Conservation (phyloP, 2,797 vertebrate species). For the Galago senegalensis region DNA sequence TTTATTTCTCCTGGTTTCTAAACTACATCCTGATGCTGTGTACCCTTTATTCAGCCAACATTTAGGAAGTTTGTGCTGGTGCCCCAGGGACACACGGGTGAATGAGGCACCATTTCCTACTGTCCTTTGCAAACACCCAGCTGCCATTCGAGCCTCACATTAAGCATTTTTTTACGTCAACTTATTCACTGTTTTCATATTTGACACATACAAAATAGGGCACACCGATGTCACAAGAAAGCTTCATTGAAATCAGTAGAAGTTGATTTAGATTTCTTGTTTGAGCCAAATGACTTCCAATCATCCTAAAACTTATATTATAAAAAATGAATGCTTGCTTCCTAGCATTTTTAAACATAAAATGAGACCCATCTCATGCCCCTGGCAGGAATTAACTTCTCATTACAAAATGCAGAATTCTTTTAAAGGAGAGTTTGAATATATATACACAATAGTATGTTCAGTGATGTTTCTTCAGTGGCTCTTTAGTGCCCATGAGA, state of each 20-base stretch:
- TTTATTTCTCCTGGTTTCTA: too few relatives aligned
- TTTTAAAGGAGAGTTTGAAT: background rate
- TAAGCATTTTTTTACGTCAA: conserved; percentile 6
- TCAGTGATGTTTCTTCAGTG: accelerated
- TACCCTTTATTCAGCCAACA: background rate
- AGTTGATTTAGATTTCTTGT: background rate
- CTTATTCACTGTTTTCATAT: conserved; percentile 16
- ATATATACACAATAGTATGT: background rate
- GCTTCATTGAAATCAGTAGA: background rate
- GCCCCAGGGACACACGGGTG: background rate
- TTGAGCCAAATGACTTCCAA: background rate
- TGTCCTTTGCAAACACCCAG: accelerated
- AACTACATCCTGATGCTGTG: accelerated
- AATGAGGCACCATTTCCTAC: accelerated
- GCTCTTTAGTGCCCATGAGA: background rate
- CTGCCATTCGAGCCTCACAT: accelerated
- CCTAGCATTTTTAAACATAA: background rate
- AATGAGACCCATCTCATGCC: background rate
- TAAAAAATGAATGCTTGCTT: background rate
- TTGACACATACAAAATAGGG: background rate
- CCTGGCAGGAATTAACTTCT: background rate
- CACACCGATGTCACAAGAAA: background rate
- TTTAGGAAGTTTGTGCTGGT: accelerated
- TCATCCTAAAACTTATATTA: background rate
- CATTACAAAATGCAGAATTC: background rate